Base-by-base conservation (phyloP, 2,888 invertebrate species). In the Linyphia triangularis region DNA sequence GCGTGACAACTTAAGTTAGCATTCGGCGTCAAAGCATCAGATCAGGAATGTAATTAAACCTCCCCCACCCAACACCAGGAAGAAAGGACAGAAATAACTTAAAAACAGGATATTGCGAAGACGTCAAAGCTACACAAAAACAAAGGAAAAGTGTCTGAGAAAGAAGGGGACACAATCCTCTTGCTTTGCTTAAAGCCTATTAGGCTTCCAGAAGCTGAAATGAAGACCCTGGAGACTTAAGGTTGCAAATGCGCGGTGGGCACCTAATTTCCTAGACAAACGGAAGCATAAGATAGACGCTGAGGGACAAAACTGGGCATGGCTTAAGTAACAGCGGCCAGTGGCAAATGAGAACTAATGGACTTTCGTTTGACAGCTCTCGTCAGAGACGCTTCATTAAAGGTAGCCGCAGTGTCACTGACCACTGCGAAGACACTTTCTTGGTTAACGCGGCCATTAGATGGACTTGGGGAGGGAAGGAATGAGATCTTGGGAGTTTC, bases 321-420 rank as follows among this genome's bases (percentile, higher is more conserved):
- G 78, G 78, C 78, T 70, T 85, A 85, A 85, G 85, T 73, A 79
- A 79, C 85, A 70, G 37, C 72, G 57, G 51, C 70, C 51, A 28
- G 59, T 65, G 57, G 79, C 51, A 86, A 86, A 86, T 86, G 85
- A 86, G 85, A 86, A 86, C 85, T 86, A 86, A 86, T 86, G 85
- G 85, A 79, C 78, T 67, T 70, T 61, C 26, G 65, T 69, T 79
- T 86, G 85, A 86, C 85, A 86, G 78, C 63, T 43, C 85, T 86
- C 85, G 85, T 86, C 85, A 86, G 63, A n/a, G 16, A 28, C 63
- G 79, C 73, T 86, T 79, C 79, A 79, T 86, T 79, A 86, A 86
- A 78, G 85, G 81, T 81, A 51, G 67, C 77, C 69, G 33, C 65
- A 84, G 75, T 84, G 73, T 84, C 84, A 75, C 67, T 75, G 75